Conservation (phyloP, 2,888 invertebrate genomes). For the Synanthedon tipuliformis region DNA sequence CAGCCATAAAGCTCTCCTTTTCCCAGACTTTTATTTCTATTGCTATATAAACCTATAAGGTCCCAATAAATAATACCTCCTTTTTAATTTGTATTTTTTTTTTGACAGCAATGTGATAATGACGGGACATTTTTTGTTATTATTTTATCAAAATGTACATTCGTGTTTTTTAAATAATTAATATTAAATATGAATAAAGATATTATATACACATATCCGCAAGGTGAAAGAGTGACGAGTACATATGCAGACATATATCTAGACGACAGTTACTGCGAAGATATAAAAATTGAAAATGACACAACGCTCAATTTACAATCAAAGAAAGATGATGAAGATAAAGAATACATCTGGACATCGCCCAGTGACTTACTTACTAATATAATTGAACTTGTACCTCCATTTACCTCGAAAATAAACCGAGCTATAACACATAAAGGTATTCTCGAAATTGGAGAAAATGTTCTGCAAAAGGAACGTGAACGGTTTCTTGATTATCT, state of each 20-base stretch:
- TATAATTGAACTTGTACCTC: conserved; percentile 41
- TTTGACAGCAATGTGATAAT: neutral
- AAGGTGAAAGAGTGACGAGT: conserved; percentile 37
- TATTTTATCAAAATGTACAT: neutral
- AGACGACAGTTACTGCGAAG: conserved; percentile 26
- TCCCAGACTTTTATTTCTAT: no score
- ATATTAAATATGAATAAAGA: conserved; percentile 23
- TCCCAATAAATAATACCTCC: no score
- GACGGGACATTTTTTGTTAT: neutral
- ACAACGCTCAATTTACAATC: neutral
- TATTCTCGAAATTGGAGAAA: conserved; percentile 45
- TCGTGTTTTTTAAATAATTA: neutral
- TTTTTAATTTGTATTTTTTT: no score
- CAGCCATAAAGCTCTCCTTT: neutral
- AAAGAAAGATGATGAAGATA: neutral
- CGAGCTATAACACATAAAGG: conserved; percentile 54
- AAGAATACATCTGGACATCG: conserved; percentile 37
- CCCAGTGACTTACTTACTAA: conserved; percentile 55
- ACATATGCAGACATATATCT: conserved; percentile 49
- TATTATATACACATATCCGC: conserved; percentile 18
- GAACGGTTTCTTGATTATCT: conserved; percentile 26
- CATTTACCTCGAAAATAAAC: conserved; percentile 57
- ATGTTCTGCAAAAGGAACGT: conserved; percentile 31
- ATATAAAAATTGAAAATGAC: conserved; percentile 8
- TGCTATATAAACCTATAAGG: no score